Percentiles rank a stretch among this genome's conserved stretches.
These are phyloP conservation scores for Harpagoxenus sublaevis DNA, from an alignment of 2,888 invertebrate genomes.

Conservation along the genomic window DNA sequence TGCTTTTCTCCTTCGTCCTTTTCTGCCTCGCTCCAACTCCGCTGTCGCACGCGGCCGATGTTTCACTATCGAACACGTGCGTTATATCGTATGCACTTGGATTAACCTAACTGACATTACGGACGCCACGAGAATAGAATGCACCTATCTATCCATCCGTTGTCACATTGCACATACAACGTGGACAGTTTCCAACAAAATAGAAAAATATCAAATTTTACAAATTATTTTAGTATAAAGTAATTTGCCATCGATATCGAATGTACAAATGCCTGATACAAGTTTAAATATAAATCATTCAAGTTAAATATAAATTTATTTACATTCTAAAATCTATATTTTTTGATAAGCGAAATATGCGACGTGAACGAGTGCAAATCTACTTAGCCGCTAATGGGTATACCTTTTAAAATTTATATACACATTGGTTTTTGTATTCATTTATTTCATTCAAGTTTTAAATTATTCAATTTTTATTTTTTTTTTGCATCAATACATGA, in stretches of 20 bases:
- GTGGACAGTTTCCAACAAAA: background rate
- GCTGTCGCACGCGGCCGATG: constrained; percentile 44
- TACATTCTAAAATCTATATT: background rate
- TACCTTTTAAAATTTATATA: constrained; percentile 10
- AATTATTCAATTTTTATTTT: constrained; percentile 2
- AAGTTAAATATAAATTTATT: constrained; percentile 8
- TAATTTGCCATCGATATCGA: background rate
- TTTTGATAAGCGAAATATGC: background rate
- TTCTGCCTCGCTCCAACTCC: constrained; percentile 2
- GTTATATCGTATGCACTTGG: constrained; percentile 27
- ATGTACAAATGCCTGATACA: background rate
- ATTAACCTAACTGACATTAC: constrained; percentile 48
- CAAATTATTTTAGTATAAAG: background rate
- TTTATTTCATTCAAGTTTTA: background rate
- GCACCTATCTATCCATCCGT: background rate
- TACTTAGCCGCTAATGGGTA: constrained; percentile 14
- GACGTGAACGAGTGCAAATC: background rate
- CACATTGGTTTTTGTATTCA: background rate
- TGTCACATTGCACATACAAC: background rate
- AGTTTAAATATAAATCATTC: background rate
- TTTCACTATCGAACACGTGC: constrained; percentile 47
- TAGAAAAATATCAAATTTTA: constrained; percentile 9
- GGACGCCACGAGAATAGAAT: background rate
- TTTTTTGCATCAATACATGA: background rate
- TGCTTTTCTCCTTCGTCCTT: constrained; percentile 39